Conservation (phyloP, 1,140 invertebrate species). For the Drosophila tristis region DNA sequence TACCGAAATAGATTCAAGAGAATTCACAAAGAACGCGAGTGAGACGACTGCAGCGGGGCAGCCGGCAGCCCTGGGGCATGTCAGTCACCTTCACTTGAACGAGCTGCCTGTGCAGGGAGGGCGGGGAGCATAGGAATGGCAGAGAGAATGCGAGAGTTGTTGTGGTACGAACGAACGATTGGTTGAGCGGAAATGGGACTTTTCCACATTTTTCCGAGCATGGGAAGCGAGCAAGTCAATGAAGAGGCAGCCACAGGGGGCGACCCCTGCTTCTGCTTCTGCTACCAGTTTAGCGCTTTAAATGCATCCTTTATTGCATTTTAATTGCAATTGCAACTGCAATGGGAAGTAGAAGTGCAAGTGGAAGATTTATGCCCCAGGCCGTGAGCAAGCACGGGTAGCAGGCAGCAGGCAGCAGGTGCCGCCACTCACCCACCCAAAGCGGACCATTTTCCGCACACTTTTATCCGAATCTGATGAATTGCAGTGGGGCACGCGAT, state of each 20-base stretch:
- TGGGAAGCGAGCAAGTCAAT: constrained; percentile 44
- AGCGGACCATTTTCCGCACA: constrained; percentile 55
- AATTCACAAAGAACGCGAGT: constrained; percentile 3
- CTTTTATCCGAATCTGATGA: constrained; percentile 72
- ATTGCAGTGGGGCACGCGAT: constrained; percentile 62
- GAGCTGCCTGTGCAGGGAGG: constrained; percentile 41
- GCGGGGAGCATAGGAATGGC: constrained; percentile 1
- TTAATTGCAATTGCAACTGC: constrained; percentile 57
- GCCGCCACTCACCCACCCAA: constrained; percentile 15
- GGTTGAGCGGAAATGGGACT: too few relatives aligned
- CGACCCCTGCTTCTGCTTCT: not conserved
- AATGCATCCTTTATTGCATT: constrained; percentile 80
- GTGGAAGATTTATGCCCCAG: constrained; percentile 55
- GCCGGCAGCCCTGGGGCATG: constrained; percentile 30
- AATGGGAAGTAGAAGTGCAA: constrained; percentile 17
- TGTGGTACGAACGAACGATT: too few relatives aligned
- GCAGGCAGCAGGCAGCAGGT: constrained; percentile 58
- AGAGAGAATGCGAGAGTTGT: constrained; percentile 37
- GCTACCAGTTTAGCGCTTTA: constrained; percentile 40
- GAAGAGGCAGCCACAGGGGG: constrained; percentile 24
- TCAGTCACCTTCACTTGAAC: constrained; percentile 72
- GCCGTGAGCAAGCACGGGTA: constrained; percentile 3
- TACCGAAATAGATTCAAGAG: constrained; percentile 56
- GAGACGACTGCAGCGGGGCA: not conserved
- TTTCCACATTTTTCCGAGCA: constrained; percentile 5